Percentiles rank a stretch among this genome's conserved stretches.
These are phyloP conservation scores for Dasypus novemcinctus DNA, from an alignment of 2,113 vertebrate genomes.

Conservation along the genomic window DNA sequence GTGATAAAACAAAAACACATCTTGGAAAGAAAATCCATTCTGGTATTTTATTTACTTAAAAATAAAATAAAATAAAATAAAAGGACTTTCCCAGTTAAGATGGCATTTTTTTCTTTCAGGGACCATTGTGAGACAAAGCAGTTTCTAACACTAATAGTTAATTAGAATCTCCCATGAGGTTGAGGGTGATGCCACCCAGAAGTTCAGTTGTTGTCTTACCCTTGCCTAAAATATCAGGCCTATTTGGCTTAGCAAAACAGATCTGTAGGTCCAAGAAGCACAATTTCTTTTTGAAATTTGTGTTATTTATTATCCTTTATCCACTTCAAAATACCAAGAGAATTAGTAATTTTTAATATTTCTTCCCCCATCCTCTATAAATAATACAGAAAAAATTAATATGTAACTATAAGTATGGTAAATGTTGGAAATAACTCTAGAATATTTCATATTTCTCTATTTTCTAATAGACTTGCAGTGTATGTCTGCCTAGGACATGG, in stretches of 20 bases:
- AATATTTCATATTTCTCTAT: neutral
- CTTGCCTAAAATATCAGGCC: neutral
- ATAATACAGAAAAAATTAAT: neutral
- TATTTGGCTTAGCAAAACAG: neutral
- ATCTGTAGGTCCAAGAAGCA: neutral
- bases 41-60: slow-evolving; percentile 79
- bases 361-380: neutral
- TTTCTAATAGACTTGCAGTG: neutral
- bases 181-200: neutral
- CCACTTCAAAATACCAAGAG: neutral
- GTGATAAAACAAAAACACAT: slow-evolving; percentile 88
- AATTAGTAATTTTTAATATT: neutral
- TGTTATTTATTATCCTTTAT: neutral
- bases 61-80: slow-evolving; percentile 24
- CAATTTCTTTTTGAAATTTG: neutral
- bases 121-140: neutral
- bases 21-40: slow-evolving; percentile 82
- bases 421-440: neutral
- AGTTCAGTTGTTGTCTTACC: neutral
- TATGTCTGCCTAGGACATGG: neutral
- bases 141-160: neutral
- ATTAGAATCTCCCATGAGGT: neutral
- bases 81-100: slow-evolving; percentile 26
- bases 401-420: too few relatives aligned
- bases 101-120: neutral